Base-by-base conservation (phyloP, 2,797 vertebrate species). In the Adrianichthys oophorus region DNA sequence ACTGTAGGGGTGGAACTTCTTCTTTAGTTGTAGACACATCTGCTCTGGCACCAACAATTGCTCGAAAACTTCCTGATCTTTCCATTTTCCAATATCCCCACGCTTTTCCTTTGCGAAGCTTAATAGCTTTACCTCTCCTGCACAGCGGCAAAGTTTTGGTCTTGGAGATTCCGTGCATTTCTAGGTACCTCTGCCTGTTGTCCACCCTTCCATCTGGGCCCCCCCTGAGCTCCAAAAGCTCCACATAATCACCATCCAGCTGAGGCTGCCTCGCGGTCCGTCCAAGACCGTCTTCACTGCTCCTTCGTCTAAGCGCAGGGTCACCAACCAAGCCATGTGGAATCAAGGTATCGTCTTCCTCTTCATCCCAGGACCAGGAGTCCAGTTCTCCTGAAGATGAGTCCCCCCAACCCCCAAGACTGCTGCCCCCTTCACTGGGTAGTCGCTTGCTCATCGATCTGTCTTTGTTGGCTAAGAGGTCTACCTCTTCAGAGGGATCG, bases 141-240 rank as follows among this genome's bases (percentile, higher is more conserved):
- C 93, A 93, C 40, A 94, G 80, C 1, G 95, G 95, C 60, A 95
- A 87, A 0, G 94, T 96, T 70, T 91, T 94, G 43, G 93, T 95
- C 70, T 93, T 93, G 52, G 86, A 86, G 51, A 92, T 90, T 26
- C 92, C 92, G 1, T 89, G 89, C 91, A 93, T 91, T 68, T 91
- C 92, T 68, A 94, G 82, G 73, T 93, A 91, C 62, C 93, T 89
- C 51, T 89, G 72, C 66, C 79, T 84, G 1, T 86, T 77, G 61
- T 92, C 91, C 0, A 90, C 84, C 7, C 90, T 90, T 18, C 91
- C 91, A 40, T 93, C 92, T 3, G 92, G 92, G 16, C 91, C 92
- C 3, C 89, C 72, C 67, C 91, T 72, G 7, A 93, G 92, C 54
- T 95, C 95, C 76, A 95, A 55, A 4, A 97, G 92, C 76, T 96